phyloP scores from a whole-genome alignment of 2,888 invertebrate genomes.

The Arrhopalites spinosus region DNA sequence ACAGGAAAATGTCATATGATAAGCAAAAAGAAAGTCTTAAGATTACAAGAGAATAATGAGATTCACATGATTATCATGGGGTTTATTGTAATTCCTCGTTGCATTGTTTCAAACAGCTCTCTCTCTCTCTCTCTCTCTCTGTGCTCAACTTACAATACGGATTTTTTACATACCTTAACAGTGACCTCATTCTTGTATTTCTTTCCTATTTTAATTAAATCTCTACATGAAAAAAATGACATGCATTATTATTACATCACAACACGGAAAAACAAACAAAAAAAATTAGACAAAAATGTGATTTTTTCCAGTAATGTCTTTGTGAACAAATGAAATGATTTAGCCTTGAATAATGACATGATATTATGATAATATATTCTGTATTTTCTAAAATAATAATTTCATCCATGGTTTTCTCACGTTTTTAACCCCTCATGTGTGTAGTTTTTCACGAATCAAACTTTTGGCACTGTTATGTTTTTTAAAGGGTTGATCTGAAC shows the following conservation, averaged over 20 bases:
- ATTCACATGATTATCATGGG: constrained; percentile 7
- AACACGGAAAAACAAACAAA: background rate
- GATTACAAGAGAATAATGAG: background rate
- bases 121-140: no score
- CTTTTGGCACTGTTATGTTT: no score
- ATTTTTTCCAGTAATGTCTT: background rate
- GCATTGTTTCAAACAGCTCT: background rate
- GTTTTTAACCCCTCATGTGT: no score
- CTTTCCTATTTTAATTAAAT: background rate
- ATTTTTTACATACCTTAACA: background rate
- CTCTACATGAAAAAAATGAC: background rate
- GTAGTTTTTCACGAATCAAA: no score
- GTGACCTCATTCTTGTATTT: background rate
- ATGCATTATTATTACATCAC: background rate
- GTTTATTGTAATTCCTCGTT: background rate
- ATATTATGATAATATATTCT: no score
- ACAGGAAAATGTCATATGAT: no score
- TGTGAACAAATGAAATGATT: background rate
- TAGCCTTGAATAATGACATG: background rate
- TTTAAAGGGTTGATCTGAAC: no score
- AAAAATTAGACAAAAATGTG: background rate
- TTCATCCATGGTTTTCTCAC: background rate
- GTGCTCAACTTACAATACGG: no score
- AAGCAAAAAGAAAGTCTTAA: background rate
- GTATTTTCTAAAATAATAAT: background rate